Evolutionary conservation across 30 jellyfish, hydroid and myxozoan genomes (phyloP), one percentile per base, ranked within the genome.

Genomic region (Pelagia noctiluca): DNA sequence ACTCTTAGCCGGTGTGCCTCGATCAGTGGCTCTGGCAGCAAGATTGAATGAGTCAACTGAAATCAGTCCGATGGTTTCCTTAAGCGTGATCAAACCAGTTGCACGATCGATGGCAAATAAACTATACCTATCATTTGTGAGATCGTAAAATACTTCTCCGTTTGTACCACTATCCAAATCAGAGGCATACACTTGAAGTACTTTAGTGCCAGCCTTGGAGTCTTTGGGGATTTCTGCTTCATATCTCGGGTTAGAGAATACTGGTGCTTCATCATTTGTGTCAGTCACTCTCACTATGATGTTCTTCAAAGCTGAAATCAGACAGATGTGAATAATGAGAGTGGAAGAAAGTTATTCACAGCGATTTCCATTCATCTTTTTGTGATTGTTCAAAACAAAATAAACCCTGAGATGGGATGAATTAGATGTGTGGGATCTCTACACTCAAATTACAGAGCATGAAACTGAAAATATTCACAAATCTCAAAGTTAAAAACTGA

Each of bases 131-230:
- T 86, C 80, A 38, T 50, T 74, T 35, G 96, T 78, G 4, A 89
- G 80, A 28, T 75, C 76, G 85, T 94, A 94, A 0, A 42, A 66
- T 35, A 94, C 88, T 53, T 75, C 81, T 2, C 97, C 97, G 35
- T 78, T 85, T 16, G 65, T 23, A 18, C 96, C 99, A 63, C 99
- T 94, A 86, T 94, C 99, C 46, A 87, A 77, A 68, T 94, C 99
- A 19, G 99, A 71, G 1, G 99, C 99, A 35, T 63, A 68, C 26
- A 94, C 96, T 63, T 78, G 90, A 18, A 85, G 64, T 11, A 88
- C 97, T 16, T 50, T 52, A 2, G 37, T 78, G 18, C 97, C 97
- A 24, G 91, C 52, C 28, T 52, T 67, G 3, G 95, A 90, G 54
- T 88, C 96, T 29, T 54, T 88, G 18, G 90, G 94, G 28, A 94